Evolutionary conservation across 2,113 vertebrate genomes (phyloP).

Genomic region (Oriolus oriolus): DNA sequence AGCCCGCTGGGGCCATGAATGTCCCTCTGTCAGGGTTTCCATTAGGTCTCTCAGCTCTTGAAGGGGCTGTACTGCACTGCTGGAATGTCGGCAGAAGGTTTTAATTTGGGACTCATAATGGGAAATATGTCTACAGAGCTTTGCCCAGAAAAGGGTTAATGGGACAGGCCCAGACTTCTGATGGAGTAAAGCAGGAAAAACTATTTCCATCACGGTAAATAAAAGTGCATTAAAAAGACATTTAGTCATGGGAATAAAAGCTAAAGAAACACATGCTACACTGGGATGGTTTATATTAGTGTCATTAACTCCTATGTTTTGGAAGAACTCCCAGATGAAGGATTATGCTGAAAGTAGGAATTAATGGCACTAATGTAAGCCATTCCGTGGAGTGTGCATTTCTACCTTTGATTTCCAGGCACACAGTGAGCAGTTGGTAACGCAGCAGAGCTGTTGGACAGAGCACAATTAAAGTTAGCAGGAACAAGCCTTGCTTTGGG

Average conservation of each 20-base stretch:
- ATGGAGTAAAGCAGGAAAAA: conserved; percentile 44
- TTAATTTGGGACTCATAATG: not conserved
- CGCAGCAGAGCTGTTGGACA: not conserved
- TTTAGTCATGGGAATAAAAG: conserved; percentile 74
- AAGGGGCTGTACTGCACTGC: not conserved
- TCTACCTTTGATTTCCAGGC: conserved; percentile 40
- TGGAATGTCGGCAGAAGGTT: conserved; percentile 39
- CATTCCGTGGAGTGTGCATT: conserved; percentile 31
- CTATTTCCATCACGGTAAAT: conserved; percentile 62
- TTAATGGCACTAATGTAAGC: conserved; percentile 74
- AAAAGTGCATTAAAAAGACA: conserved; percentile 69
- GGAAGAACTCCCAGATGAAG: conserved; percentile 75
- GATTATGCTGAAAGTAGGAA: conserved; percentile 70
- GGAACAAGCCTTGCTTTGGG: conserved; percentile 6
- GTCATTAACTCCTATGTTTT: conserved; percentile 72
- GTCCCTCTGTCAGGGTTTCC: not conserved
- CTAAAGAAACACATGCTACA: conserved; percentile 63
- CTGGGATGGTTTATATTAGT: conserved; percentile 72
- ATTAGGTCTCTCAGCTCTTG: not conserved
- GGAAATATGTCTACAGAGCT: not conserved
- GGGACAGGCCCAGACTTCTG: conserved; percentile 17
- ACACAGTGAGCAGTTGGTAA: conserved; percentile 20
- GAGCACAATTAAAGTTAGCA: not conserved
- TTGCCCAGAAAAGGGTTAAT: conserved; percentile 45
- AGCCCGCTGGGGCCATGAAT: not conserved